Evolutionary conservation across 2,888 invertebrate species (phyloP).

Genomic region (Miltochrista miniata): DNA sequence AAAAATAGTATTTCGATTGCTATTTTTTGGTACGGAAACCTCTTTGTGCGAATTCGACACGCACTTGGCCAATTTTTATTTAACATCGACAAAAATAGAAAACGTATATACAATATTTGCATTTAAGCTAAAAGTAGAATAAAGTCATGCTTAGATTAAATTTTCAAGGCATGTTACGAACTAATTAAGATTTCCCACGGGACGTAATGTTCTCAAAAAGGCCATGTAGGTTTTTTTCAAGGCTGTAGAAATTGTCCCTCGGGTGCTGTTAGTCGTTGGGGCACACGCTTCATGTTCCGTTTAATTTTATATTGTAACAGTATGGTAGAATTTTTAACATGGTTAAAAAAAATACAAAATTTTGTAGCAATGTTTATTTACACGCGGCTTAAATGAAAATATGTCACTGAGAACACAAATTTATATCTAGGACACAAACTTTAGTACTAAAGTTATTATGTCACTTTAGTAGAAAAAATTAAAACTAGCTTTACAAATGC

Average conservation of each 20-base stretch:
- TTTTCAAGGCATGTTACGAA: slow-evolving; percentile 2
- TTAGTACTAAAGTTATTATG: too few relatives aligned
- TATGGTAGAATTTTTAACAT: slow-evolving; percentile 5
- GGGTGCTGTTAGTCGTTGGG: slow-evolving; percentile 23
- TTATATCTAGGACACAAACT: too few relatives aligned
- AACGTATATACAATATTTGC: too few relatives aligned
- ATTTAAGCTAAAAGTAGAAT: slow-evolving; percentile 2
- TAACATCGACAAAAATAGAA: too few relatives aligned
- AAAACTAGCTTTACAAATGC: too few relatives aligned
- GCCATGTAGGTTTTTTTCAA: slow-evolving; percentile 21
- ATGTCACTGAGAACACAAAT: background rate
- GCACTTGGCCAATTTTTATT: too few relatives aligned
- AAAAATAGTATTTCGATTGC: too few relatives aligned
- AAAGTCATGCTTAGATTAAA: background rate
- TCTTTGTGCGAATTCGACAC: too few relatives aligned
- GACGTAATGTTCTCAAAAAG: slow-evolving; percentile 19
- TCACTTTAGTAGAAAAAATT: too few relatives aligned
- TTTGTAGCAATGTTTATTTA: background rate
- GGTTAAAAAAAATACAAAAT: background rate
- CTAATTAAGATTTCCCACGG: slow-evolving; percentile 1
- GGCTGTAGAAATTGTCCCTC: slow-evolving; percentile 20
- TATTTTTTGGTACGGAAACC: too few relatives aligned
- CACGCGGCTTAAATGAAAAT: background rate
- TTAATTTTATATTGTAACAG: slow-evolving; percentile 25
- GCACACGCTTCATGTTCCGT: slow-evolving; percentile 31